Evolutionary conservation across 2,113 vertebrate species (phyloP), one percentile per base, ranked within the genome.

Genomic region (Nanorana parkeri): DNA sequence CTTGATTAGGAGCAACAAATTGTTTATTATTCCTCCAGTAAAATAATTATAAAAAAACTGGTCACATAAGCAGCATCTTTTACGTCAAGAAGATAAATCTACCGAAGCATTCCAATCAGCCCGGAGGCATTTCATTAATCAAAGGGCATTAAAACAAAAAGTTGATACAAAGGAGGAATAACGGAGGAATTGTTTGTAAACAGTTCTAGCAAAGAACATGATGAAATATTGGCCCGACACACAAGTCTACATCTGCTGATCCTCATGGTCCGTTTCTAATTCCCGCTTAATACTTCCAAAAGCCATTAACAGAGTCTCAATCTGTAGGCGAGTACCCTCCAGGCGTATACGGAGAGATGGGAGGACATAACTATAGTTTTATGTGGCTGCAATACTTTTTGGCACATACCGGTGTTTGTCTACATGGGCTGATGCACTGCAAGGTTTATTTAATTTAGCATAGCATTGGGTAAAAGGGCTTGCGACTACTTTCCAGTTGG

Each of bases 241-340:
- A 58, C 16, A 24, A n/a, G 47, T 47, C 54, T 69, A 69, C 78
- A 80, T 58, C 63, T 66, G 78, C 68, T 61, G 55, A 60, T 60
- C 29, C 77, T 68, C 66, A 24, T 60, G 32, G 29, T 41, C 78
- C 32, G 15, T 80, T 69, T 69, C 78, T 41, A 69, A 69, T 32
- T 26, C 24, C 16, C 10, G 17, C 63, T 54, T 68, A 68, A 78
- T 69, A 61, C 67, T 69, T 69, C 54, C 32, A 69, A 80, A 69
- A 47, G 4, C 66, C 54, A 80, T 80, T 69, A n/a, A 69, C 16
- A 58, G 65, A 47, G 77, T 28, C 64, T 32, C 64, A 52, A 36
- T 79, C 66, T 60, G 67, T 17, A 51, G 47, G 17, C n/a, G 51
- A 16, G 51, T 21, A 19, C 77, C 67, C 67, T 80, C 28, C 56